phyloP scores from a whole-genome alignment of 2,888 invertebrate genomes.

The Phorcus lineatus region DNA sequence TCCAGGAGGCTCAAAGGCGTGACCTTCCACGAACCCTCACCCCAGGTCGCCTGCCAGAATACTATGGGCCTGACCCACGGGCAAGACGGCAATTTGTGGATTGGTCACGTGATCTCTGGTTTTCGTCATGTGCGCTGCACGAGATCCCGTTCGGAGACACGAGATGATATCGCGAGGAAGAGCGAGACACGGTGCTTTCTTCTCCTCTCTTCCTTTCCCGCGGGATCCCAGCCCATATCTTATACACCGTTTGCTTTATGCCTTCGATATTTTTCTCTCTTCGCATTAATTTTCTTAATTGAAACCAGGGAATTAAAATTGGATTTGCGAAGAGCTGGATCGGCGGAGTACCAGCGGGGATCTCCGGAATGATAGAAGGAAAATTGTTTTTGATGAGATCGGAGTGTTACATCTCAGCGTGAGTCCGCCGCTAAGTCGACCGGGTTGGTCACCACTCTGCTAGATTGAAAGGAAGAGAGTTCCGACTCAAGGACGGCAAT shows the following conservation, averaged over 20 bases:
- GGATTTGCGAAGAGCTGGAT: slow-evolving; percentile 29
- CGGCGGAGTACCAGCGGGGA: slow-evolving; percentile 21
- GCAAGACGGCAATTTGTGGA: slow-evolving; percentile 26
- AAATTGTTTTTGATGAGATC: slow-evolving; percentile 35
- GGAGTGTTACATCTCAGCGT: slow-evolving; percentile 25
- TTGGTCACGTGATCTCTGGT: slow-evolving; percentile 28
- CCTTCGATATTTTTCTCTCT: slow-evolving; percentile 31
- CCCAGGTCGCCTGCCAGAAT: background rate
- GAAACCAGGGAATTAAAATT: slow-evolving; percentile 36
- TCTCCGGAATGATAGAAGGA: slow-evolving; percentile 31
- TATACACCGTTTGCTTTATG: slow-evolving; percentile 31
- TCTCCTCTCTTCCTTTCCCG: slow-evolving; percentile 21
- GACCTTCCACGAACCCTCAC: background rate
- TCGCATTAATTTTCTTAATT: slow-evolving; percentile 38
- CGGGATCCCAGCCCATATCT: slow-evolving; percentile 26
- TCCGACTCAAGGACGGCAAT: slow-evolving; percentile 7
- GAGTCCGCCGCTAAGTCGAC: background rate
- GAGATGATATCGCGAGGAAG: slow-evolving; percentile 25
- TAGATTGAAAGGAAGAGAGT: slow-evolving; percentile 2
- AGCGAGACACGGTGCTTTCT: slow-evolving; percentile 24
- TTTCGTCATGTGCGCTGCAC: slow-evolving; percentile 29
- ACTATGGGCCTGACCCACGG: slow-evolving; percentile 15
- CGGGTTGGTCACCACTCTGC: background rate
- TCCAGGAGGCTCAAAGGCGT: background rate
- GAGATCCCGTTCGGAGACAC: slow-evolving; percentile 19